Percentiles rank a stretch among this genome's conserved stretches.
Evolutionary conservation across 2,888 invertebrate species (phyloP).

Genomic region (Pilophorus perplexus): DNA sequence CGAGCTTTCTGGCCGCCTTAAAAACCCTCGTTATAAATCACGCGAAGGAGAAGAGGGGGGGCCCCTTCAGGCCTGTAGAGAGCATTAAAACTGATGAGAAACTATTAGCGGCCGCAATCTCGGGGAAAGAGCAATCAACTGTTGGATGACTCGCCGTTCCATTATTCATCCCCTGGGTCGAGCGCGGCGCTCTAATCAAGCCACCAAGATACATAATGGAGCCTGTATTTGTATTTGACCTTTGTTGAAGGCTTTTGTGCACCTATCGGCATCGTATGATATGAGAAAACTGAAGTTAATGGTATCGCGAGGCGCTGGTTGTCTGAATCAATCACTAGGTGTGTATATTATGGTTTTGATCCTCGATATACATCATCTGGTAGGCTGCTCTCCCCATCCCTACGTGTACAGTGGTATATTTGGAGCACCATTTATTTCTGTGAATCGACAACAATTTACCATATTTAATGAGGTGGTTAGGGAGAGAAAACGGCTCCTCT

Average conservation of each 20-base stretch:
- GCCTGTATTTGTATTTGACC: not conserved
- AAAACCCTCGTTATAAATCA: slow-evolving; percentile 30
- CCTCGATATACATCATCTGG: too few relatives aligned
- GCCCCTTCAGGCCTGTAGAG: not conserved
- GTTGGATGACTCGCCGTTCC: slow-evolving; percentile 11
- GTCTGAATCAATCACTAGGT: too few relatives aligned
- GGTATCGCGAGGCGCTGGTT: too few relatives aligned
- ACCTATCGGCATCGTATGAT: too few relatives aligned
- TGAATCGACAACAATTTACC: too few relatives aligned
- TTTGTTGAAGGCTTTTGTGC: not conserved
- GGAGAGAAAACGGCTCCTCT: too few relatives aligned
- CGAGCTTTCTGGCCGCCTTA: not conserved
- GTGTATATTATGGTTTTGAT: too few relatives aligned
- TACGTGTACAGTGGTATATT: too few relatives aligned
- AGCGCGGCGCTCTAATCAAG: slow-evolving; percentile 13
- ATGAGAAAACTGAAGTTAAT: too few relatives aligned
- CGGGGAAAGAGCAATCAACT: slow-evolving; percentile 11
- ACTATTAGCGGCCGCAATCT: slow-evolving; percentile 27
- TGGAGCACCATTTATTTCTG: too few relatives aligned
- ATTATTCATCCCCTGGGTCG: slow-evolving; percentile 12
- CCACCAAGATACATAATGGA: not conserved
- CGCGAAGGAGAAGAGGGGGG: slow-evolving; percentile 5
- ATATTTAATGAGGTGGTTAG: too few relatives aligned
- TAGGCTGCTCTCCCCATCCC: too few relatives aligned
- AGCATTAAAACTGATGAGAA: slow-evolving; percentile 30